Percentiles rank a stretch among this genome's conserved stretches.
phyloP scores from a whole-genome alignment of 2,888 invertebrate species.

The Fragum whitleyi region DNA sequence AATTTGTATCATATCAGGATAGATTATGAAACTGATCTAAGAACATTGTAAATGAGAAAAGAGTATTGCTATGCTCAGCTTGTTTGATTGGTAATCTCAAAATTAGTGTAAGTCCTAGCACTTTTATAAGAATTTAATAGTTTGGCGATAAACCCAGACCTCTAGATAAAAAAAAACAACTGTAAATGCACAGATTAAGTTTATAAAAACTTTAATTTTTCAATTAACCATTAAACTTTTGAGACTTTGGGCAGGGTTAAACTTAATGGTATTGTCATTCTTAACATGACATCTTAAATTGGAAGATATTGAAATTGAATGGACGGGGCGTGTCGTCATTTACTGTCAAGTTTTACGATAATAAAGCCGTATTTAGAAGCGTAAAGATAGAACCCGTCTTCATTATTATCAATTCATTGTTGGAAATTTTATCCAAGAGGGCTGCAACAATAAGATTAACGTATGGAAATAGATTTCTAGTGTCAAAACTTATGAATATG shows the following conservation, averaged over 20 bases:
- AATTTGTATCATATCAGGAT: no score
- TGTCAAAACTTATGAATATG: conserved; percentile 29
- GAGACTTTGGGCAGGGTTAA: not conserved
- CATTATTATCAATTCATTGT: conserved; percentile 14
- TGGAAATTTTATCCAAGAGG: conserved; percentile 5
- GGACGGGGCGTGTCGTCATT: conserved; percentile 12
- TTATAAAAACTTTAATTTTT: not conserved
- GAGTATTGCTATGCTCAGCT: no score
- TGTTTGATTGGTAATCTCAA: no score
- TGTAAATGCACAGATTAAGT: no score
- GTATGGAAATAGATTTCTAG: conserved; percentile 16
- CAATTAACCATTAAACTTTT: not conserved
- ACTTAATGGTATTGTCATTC: conserved; percentile 19
- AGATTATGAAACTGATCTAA: no score
- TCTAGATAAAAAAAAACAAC: no score
- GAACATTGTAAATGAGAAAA: no score
- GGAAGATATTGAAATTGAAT: conserved; percentile 21
- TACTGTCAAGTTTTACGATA: conserved; percentile 16
- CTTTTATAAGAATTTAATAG: no score
- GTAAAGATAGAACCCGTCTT: conserved; percentile 19
- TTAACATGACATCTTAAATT: conserved; percentile 17
- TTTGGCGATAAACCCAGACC: no score
- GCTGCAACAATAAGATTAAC: conserved; percentile 36
- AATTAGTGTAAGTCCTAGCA: no score
- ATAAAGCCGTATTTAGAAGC: conserved; percentile 16